Conservation (phyloP, 2,888 invertebrate species). For the Eugnorisma glareosa region DNA sequence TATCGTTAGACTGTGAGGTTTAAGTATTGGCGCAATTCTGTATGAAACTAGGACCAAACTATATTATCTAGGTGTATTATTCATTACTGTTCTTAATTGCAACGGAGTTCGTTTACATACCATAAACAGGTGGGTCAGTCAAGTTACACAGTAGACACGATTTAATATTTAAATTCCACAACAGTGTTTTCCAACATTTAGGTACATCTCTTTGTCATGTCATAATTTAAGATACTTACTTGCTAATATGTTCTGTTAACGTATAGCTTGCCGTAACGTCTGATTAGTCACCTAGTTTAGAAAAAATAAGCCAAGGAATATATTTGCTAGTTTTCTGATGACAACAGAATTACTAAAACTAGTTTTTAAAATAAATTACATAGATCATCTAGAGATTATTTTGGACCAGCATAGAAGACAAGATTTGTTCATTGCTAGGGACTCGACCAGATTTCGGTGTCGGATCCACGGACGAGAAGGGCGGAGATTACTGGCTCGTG, state of each 20-base stretch:
- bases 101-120: not conserved
- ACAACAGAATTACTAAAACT: not conserved
- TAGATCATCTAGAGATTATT: not conserved
- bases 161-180: not conserved
- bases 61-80: not conserved
- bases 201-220: conserved; percentile 5
- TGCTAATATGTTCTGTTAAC: not conserved
- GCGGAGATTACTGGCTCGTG: too few relatives aligned
- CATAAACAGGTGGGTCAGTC: not conserved
- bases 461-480: too few relatives aligned
- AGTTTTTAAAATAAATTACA: not conserved
- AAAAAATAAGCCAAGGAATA: not conserved
- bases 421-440: not conserved
- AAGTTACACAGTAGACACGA: not conserved
- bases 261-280: not conserved
- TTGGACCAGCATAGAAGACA: not conserved
- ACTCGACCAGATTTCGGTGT: not conserved
- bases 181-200: not conserved
- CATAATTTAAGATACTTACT: not conserved
- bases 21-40: not conserved
- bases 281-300: not conserved
- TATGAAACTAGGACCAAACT: not conserved
- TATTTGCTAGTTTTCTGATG: not conserved
- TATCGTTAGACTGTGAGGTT: not conserved
- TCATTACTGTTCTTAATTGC: not conserved